Base-by-base conservation (phyloP, 1,140 invertebrate species). In the Plectrocnemia conspersa region DNA sequence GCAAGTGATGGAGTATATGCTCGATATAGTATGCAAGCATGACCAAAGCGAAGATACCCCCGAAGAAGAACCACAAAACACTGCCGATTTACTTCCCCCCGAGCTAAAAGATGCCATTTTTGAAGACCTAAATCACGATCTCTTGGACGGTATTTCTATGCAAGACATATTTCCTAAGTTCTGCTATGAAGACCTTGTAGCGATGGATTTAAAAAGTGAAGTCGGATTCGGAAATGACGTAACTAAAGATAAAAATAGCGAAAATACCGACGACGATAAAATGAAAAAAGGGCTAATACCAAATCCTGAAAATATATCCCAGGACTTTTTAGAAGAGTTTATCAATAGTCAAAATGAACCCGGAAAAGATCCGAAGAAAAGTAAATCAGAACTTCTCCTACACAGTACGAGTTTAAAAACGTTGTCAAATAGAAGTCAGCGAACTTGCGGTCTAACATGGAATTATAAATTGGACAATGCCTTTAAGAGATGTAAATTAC, bases 51-150 rank as follows among this genome's bases (percentile, higher is more conserved):
- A 83, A 63, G 78, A 79, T 48, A 73, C 69, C 52, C 70, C 73
- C 2, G 84, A 85, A 40, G 82, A 83, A 64, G 82, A 84, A 62
- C 81, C 82, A 32, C 85, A 87, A 64, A 85, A 84, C 65, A 82
- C 85, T 4, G 80, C 82, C 5, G 86, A 89, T 68, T 68, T 89
- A 3, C 66, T 90, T 19, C 86, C 87, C 10, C 86, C 86, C 0
- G 88, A 90, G 75, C 75, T 89, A 1, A 86, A 88, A 63, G 87
- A 89, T 66, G 86, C 86, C 11, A 89, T 90, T 65, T 86, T 89
- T 61, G 84, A 89, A 73, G 88, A 90, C 66, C 64, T 89, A 13
- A 87, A 87, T 27, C 83, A 88, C 62, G 88, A 89, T 64, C 67
- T 89, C 23, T 69, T 90, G 7, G 86, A 89, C 64, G 86, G 85